A percentile compares a stretch with the other conserved stretches of the same genome.
Evolutionary conservation across 2,797 vertebrate genomes (phyloP).

Genomic region (Alfaro cultratus): DNA sequence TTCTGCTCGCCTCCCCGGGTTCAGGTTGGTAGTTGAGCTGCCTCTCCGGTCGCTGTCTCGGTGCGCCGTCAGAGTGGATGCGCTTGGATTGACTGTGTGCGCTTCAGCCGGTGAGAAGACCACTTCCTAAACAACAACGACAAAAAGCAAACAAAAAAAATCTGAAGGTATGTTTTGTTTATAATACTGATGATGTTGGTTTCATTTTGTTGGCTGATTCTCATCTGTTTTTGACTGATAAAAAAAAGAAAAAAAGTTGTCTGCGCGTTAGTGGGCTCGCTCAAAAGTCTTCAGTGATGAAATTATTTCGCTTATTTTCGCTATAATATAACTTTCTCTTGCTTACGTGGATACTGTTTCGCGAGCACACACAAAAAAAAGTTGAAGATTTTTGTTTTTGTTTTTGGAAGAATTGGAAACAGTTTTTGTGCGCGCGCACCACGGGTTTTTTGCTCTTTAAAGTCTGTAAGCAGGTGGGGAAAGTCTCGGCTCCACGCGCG

Average conservation of each 20-base stretch:
- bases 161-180: conserved; percentile 68
- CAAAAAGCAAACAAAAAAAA: background rate
- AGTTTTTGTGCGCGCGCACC: conserved; percentile 14
- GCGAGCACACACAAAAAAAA: conserved; percentile 27
- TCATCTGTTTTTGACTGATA: background rate
- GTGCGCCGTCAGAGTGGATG: conserved; percentile 72
- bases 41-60: conserved; percentile 76
- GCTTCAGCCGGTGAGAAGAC: conserved; percentile 47
- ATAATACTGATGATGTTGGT: background rate
- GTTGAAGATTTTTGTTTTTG: background rate
- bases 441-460: background rate
- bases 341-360: background rate
- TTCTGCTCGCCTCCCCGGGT: conserved; percentile 73
- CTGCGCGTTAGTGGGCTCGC: background rate
- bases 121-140: conserved; percentile 35
- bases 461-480: conserved; percentile 26
- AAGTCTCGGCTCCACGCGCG: conserved; percentile 50
- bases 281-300: background rate
- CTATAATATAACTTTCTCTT: conserved; percentile 6
- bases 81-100: conserved; percentile 72
- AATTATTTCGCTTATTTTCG: background rate
- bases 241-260: conserved; percentile 45
- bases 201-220: conserved; percentile 6
- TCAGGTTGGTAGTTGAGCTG: conserved; percentile 76
- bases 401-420: conserved; percentile 14